These are phyloP conservation scores for Budorcas taxicolor DNA, from an alignment of 2,113 vertebrate species.

Conservation along the genomic window DNA sequence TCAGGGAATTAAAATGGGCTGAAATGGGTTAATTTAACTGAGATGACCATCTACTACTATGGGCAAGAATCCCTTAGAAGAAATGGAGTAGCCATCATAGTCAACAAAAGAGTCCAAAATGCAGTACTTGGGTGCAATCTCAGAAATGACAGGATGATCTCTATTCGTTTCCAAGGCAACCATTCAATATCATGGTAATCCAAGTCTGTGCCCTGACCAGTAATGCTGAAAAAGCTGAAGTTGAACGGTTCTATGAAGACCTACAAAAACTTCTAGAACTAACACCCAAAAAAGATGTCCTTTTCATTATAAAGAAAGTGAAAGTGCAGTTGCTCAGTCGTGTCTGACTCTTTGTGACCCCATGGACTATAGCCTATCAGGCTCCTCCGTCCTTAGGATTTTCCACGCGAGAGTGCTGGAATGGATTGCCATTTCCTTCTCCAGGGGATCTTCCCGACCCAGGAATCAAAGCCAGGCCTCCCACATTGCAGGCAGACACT, in stretches of 20 bases:
- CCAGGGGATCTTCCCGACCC: too few relatives aligned
- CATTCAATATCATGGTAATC: neutral
- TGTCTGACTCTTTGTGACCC: too few relatives aligned
- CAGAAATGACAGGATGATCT: neutral
- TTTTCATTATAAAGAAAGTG: neutral
- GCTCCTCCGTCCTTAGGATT: too few relatives aligned
- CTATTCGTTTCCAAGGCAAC: neutral
- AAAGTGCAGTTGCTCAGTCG: too few relatives aligned
- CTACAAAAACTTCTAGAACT: neutral
- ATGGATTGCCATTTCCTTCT: too few relatives aligned
- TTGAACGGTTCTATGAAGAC: neutral
- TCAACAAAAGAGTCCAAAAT: neutral
- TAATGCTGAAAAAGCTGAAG: neutral
- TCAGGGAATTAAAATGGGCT: neutral
- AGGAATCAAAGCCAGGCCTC: too few relatives aligned
- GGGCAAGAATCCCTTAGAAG: neutral
- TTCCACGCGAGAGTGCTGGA: too few relatives aligned
- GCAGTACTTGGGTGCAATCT: neutral
- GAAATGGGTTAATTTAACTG: neutral
- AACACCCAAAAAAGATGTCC: neutral
- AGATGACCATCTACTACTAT: neutral
- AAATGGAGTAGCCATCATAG: neutral
- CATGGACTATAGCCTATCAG: too few relatives aligned
- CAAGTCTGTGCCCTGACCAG: neutral
- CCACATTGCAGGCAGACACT: too few relatives aligned